Evolutionary conservation across 2,888 invertebrate species (phyloP), one percentile per base, ranked within the genome.

Genomic region (Lysandra bellargus): DNA sequence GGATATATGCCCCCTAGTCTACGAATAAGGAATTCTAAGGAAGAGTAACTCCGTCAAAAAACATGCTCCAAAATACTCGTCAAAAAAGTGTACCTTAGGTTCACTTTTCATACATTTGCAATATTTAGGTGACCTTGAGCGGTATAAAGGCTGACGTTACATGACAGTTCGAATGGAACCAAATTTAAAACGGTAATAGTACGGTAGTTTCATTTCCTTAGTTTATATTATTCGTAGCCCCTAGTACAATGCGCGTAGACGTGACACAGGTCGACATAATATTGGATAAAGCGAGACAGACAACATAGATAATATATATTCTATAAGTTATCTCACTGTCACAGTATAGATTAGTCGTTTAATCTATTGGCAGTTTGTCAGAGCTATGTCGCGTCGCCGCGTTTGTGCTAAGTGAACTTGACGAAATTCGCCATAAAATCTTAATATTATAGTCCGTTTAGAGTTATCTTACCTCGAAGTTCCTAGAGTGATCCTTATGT

Each of bases 1-100:
- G 83, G 81, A 82, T 82, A 83, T 83, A 82, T 82, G 82, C 76
- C 78, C 82, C 80, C 83, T 6, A 79, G 79, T 80, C 23, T 23
- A 23, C 23, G 23, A 23, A 23, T 23, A 23, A 23, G 0, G 23
- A 23, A 23, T 0, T 0, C 23, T 23, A 23, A 23, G 23, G 23
- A 23, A 23, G 23, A 23, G 23, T 23, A 23, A 23, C 23, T 23
- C 23, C 23, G 23, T 23, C 23, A 23, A 23, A 23, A 23, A 23
- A 23, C 23, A 23, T 23, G 23, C 23, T 23, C 23, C 23, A 23
- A 23, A 23, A 23, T 23, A 23, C 23, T 23, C 0, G 23, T 23
- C 23, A 23, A 23, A 23, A 23, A 23, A 23, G 23, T 23, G 23
- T 23, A 23, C 23, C 23, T 23, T 23, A 23, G 23, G 23, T 23